phyloP scores from a whole-genome alignment of 1,140 invertebrate genomes.

The Diuraphis noxia region DNA sequence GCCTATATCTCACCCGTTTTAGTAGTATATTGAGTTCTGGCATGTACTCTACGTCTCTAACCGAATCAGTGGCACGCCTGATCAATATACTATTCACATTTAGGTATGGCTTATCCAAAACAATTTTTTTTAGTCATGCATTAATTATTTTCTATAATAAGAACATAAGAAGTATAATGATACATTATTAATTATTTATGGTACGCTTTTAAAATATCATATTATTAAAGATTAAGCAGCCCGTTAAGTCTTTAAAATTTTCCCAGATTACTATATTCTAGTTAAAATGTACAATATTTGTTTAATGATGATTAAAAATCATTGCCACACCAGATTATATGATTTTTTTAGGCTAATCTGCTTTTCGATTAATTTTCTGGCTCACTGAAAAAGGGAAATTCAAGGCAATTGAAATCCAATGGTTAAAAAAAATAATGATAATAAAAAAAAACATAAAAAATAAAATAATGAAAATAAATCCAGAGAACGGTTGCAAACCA shows the following conservation, averaged over 20 bases:
- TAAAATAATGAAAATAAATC: slow-evolving; percentile 43
- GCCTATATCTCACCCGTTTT: background rate
- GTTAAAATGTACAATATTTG: background rate
- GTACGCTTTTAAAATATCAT: background rate
- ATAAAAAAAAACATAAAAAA: slow-evolving; percentile 20
- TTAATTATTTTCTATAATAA: background rate
- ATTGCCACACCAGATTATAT: slow-evolving; percentile 1
- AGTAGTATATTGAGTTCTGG: background rate
- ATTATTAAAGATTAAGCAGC: background rate
- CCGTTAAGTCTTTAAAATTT: background rate
- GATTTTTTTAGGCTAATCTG: background rate
- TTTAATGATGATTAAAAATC: slow-evolving; percentile 9
- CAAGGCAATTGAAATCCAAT: slow-evolving; percentile 28
- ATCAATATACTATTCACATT: background rate
- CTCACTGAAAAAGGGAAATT: background rate
- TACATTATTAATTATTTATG: background rate
- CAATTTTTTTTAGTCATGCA: background rate
- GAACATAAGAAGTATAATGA: background rate
- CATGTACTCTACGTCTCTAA: background rate
- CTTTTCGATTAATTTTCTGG: slow-evolving; percentile 47
- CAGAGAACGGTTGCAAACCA: slow-evolving; percentile 1
- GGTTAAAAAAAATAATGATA: background rate
- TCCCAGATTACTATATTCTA: background rate
- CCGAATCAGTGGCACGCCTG: background rate
- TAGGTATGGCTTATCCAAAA: background rate